Evolutionary conservation across 2,113 vertebrate species (phyloP).

Genomic region (Trematocara variabile): DNA sequence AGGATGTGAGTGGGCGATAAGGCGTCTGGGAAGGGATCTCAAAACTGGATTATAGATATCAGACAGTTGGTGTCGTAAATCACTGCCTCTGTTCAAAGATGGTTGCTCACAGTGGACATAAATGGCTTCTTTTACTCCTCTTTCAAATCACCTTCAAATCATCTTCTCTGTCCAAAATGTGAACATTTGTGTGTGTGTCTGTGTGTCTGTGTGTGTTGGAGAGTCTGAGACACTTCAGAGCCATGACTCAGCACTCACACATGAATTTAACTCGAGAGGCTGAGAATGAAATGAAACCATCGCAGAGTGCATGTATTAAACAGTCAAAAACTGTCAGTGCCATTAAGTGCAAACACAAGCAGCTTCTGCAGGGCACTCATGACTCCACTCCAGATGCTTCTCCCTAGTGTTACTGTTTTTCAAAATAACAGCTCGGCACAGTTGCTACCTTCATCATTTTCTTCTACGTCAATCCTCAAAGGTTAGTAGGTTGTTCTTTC

Average conservation of each 20-base stretch:
- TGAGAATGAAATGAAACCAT: constrained; percentile 6
- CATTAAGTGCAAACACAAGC: background rate
- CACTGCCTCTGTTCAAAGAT: no score
- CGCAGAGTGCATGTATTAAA: constrained; percentile 1
- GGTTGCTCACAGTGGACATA: no score
- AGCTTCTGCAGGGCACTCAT: background rate
- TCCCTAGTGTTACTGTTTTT: constrained; percentile 25
- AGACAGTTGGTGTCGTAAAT: no score
- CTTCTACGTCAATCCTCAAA: constrained; percentile 37
- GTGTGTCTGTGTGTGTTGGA: background rate
- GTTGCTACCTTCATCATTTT: constrained; percentile 23
- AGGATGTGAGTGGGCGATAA: no score
- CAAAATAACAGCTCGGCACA: constrained; percentile 15
- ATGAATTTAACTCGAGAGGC: background rate
- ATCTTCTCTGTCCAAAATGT: no score
- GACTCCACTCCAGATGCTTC: background rate
- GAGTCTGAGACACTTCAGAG: background rate
- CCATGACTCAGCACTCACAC: constrained; percentile 25
- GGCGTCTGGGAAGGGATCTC: no score
- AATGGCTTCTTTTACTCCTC: no score
- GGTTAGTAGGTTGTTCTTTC: constrained; percentile 37
- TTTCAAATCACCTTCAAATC: no score
- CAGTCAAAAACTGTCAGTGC: constrained; percentile 10
- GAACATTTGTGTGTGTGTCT: background rate
- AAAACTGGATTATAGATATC: no score